Evolutionary conservation across 2,113 vertebrate genomes (phyloP).

Genomic region (Ophthalmolycus amberensis): DNA sequence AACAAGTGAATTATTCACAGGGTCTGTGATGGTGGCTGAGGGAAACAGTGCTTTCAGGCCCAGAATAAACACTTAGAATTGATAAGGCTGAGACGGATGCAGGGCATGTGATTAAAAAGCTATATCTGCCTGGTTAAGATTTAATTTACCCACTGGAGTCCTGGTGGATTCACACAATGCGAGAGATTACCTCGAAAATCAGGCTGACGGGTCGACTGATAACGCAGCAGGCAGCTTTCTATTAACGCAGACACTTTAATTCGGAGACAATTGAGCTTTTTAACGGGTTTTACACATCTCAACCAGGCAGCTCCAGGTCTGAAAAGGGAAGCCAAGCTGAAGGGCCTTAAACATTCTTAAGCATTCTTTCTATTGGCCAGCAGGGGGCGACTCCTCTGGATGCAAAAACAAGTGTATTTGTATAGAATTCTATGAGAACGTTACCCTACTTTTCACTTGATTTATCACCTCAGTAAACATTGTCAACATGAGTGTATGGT

Average conservation of each 20-base stretch:
- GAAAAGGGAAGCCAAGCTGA: neutral
- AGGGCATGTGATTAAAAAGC: slow-evolving; percentile 70
- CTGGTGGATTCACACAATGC: slow-evolving; percentile 30
- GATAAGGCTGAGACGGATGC: slow-evolving; percentile 56
- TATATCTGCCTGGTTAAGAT: slow-evolving; percentile 71
- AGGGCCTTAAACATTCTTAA: no score
- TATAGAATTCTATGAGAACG: neutral
- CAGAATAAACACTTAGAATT: slow-evolving; percentile 72
- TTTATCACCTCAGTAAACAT: neutral
- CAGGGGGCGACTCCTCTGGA: neutral
- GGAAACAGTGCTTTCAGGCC: slow-evolving; percentile 64
- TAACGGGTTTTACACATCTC: neutral
- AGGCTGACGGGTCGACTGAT: neutral
- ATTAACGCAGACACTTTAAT: neutral
- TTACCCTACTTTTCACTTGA: neutral
- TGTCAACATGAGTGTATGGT: neutral
- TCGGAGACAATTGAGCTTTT: slow-evolving; percentile 4
- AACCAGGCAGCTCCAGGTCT: neutral
- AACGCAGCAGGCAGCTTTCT: slow-evolving; percentile 27
- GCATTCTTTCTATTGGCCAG: neutral
- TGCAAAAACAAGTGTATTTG: neutral
- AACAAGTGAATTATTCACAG: slow-evolving; percentile 81
- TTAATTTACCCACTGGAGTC: slow-evolving; percentile 62
- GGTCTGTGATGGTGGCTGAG: slow-evolving; percentile 51
- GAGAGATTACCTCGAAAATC: slow-evolving; percentile 35